A percentile compares a stretch with the other conserved stretches of the same genome.
These are phyloP conservation scores for Stegastes partitus DNA, from an alignment of 2,113 vertebrate genomes.

Conservation along the genomic window DNA sequence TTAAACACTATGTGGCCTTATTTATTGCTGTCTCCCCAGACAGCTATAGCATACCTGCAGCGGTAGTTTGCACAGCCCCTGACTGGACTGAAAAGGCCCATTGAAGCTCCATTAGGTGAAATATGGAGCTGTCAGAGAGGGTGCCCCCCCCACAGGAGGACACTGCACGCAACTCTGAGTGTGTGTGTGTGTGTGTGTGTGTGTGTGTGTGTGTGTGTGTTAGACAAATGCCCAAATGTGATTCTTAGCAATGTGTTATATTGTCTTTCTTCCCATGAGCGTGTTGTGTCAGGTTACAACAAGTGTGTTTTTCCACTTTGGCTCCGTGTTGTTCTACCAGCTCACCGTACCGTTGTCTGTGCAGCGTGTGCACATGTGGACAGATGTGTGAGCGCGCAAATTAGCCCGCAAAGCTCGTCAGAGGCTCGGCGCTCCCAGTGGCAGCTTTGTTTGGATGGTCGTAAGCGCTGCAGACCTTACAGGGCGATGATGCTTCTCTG, in stretches of 20 bases:
- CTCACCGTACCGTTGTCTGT: neutral
- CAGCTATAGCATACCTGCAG: slow-evolving; percentile 41
- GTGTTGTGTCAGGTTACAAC: slow-evolving; percentile 17
- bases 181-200: too few relatives aligned
- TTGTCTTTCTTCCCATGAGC: slow-evolving; percentile 26
- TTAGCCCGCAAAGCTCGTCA: neutral
- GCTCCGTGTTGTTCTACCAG: neutral
- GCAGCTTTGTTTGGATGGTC: slow-evolving; percentile 38
- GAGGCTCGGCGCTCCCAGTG: neutral
- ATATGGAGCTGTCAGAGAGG: slow-evolving; percentile 60
- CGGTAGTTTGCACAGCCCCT: slow-evolving; percentile 52
- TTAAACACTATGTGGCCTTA: slow-evolving; percentile 76
- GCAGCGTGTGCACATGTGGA: neutral
- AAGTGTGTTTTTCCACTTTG: neutral
- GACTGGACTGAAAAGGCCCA: slow-evolving; percentile 68
- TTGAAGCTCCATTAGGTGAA: slow-evolving; percentile 66
- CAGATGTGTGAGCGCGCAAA: neutral
- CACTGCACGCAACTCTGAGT: neutral
- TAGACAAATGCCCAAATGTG: slow-evolving; percentile 20
- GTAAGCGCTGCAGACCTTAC: slow-evolving; percentile 19
- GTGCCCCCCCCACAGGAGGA: slow-evolving; percentile 24
- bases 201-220: slow-evolving; percentile 7
- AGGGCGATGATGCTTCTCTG: slow-evolving; percentile 19
- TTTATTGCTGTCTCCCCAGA: slow-evolving; percentile 69
- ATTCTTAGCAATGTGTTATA: slow-evolving; percentile 6